These are phyloP conservation scores for Apistogramma diplotaenia DNA, from an alignment of 2,113 vertebrate genomes.

Conservation along the genomic window DNA sequence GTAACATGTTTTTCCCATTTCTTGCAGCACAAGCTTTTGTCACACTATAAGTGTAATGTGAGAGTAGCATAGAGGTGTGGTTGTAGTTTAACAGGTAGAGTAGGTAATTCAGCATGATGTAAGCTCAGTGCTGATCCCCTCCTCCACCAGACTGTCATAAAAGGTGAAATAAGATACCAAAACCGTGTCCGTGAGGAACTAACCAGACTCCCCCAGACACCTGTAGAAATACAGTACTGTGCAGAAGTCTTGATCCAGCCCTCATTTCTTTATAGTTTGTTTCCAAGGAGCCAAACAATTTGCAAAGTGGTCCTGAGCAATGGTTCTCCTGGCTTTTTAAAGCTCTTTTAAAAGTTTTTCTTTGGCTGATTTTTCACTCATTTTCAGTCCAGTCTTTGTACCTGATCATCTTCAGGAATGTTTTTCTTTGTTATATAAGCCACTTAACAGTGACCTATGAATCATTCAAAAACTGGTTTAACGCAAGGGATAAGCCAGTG, in stretches of 20 bases:
- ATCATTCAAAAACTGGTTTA: neutral
- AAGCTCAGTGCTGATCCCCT: neutral
- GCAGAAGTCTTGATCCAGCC: no score
- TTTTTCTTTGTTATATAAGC: neutral
- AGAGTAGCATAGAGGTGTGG: neutral
- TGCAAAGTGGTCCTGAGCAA: no score
- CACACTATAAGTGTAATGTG: neutral
- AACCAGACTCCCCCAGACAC: no score
- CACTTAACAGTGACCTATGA: neutral
- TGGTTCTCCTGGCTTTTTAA: no score
- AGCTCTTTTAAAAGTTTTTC: no score
- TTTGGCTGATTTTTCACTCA: no score
- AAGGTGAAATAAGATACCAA: neutral
- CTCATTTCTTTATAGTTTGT: no score
- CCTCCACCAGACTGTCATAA: neutral
- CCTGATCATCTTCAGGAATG: neutral
- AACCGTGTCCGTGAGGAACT: neutral
- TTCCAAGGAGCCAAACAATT: no score
- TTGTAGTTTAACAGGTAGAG: neutral
- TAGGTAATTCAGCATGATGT: neutral
- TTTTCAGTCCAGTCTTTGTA: neutral
- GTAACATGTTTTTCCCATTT: fast-evolving
- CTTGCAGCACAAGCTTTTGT: neutral
- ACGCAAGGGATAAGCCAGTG: neutral
- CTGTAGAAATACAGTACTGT: no score